Percentiles rank a stretch among this genome's conserved stretches.
These are phyloP conservation scores for Pangasius larnaudii DNA, from an alignment of 2,797 vertebrate genomes.

Conservation along the genomic window DNA sequence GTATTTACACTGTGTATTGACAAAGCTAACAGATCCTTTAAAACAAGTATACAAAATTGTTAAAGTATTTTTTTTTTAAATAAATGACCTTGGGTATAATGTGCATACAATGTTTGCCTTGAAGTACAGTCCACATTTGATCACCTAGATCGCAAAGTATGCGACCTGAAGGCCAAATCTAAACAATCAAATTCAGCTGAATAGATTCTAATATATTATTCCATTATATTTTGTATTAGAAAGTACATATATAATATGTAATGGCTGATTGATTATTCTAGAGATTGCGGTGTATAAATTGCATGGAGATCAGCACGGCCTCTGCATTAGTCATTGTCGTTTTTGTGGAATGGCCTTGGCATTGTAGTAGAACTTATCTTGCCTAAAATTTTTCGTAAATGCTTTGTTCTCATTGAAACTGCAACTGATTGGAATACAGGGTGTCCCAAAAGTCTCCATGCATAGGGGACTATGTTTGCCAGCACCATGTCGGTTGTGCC, in stretches of 20 bases:
- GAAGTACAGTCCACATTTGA: background rate
- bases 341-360: background rate
- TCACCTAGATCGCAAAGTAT: background rate
- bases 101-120: background rate
- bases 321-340: slow-evolving; percentile 1
- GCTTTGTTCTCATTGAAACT: background rate
- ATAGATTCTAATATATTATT: background rate
- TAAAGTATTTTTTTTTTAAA: background rate
- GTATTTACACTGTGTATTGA: no score
- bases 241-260: background rate
- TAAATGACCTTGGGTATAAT: background rate
- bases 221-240: background rate
- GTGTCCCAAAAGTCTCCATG: no score
- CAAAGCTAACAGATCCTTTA: no score
- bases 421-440: background rate
- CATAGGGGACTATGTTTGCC: no score
- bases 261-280: background rate
- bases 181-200: background rate
- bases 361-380: background rate
- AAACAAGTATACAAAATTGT: no score
- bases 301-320: background rate
- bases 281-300: background rate
- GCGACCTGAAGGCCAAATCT: background rate
- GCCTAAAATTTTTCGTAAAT: background rate
- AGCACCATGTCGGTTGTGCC: no score